phyloP scores from a whole-genome alignment of 2,797 vertebrate species.

The Crax fasciolata region DNA sequence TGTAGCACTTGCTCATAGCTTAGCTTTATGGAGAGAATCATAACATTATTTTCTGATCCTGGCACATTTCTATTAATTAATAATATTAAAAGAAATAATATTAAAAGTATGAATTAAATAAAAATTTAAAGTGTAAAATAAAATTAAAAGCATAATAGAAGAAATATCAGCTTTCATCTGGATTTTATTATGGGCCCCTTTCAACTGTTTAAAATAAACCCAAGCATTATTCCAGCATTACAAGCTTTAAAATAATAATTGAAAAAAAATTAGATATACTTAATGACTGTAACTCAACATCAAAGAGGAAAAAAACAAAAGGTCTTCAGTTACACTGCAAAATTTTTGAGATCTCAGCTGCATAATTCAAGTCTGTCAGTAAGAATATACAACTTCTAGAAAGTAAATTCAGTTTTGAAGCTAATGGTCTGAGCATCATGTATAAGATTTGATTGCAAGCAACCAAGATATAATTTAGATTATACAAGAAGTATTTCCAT shows the following conservation, averaged over 20 bases:
- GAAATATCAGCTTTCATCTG: background rate
- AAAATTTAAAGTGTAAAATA: too few relatives aligned
- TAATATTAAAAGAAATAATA: background rate
- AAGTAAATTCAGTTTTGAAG: background rate
- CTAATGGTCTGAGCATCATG: background rate
- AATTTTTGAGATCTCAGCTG: background rate
- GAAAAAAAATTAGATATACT: background rate
- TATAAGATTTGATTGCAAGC: background rate
- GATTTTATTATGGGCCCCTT: background rate
- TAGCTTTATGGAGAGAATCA: background rate
- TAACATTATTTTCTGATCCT: background rate
- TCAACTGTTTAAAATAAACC: background rate
- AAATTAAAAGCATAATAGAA: background rate
- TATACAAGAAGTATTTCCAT: background rate
- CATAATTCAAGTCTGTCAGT: background rate
- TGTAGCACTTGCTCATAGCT: accelerated
- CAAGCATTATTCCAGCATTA: background rate
- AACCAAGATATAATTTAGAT: constrained; percentile 13
- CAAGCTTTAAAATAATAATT: background rate
- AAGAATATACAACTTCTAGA: background rate
- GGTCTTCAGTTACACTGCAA: background rate
- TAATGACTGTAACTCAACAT: background rate
- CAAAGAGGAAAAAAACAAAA: background rate
- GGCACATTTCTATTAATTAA: background rate
- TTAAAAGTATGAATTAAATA: background rate